Conservation (phyloP, 2,797 vertebrate genomes). For the Heteromormyrus szaboi region DNA sequence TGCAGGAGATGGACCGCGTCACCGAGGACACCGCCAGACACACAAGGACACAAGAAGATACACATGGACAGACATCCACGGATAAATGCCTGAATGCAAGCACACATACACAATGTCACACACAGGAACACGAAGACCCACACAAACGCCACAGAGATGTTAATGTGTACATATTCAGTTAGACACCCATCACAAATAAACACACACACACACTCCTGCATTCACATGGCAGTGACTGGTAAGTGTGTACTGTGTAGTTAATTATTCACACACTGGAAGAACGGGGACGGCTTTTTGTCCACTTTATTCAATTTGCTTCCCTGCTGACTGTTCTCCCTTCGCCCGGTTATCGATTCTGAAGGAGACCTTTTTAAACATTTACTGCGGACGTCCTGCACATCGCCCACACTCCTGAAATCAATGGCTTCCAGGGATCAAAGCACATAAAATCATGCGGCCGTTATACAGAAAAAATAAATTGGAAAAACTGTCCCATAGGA, state of each 20-base stretch:
- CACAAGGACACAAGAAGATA: neutral
- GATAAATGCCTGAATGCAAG: neutral
- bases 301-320: constrained; percentile 9
- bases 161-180: neutral
- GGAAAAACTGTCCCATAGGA: constrained; percentile 1
- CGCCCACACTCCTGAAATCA: constrained; percentile 14
- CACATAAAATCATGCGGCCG: constrained; percentile 26
- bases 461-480: neutral
- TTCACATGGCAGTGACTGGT: neutral
- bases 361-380: constrained; percentile 40
- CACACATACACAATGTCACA: neutral
- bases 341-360: constrained; percentile 14
- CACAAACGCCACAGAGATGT: neutral
- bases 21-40: too few relatives aligned
- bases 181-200: neutral
- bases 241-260: neutral
- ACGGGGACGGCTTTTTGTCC: neutral
- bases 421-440: constrained; percentile 41
- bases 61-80: neutral
- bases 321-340: neutral
- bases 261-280: constrained; percentile 7
- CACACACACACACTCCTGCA: neutral
- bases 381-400: constrained; percentile 23
- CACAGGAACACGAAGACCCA: neutral
- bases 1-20: neutral